A percentile compares a stretch with the other conserved stretches of the same genome.
Conservation (phyloP, 2,888 invertebrate species). For the Euplagia quadripunctaria region DNA sequence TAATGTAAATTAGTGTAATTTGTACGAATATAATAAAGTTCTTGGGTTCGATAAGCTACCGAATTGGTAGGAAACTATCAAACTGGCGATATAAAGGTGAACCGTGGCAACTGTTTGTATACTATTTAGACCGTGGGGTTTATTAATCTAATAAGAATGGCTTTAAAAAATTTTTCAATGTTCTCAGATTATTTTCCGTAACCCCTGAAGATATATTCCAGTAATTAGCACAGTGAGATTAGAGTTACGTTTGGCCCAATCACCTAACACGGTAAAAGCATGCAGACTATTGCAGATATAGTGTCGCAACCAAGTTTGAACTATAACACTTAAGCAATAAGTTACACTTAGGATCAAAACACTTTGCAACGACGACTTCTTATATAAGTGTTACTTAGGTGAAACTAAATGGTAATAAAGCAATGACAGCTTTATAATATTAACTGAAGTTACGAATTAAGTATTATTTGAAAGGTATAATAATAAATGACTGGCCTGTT, state of each 20-base stretch:
- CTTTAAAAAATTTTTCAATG: no score
- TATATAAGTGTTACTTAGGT: conserved; percentile 38
- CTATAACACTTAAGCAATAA: conserved; percentile 44
- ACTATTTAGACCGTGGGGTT: no score
- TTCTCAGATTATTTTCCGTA: no score
- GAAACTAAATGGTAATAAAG: conserved; percentile 29
- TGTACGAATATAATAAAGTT: no score
- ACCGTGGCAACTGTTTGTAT: no score
- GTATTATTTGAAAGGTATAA: neutral
- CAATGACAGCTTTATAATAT: neutral
- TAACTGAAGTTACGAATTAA: neutral
- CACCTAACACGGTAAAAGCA: conserved; percentile 22
- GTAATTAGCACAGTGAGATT: neutral
- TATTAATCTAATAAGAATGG: no score
- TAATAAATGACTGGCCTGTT: no score
- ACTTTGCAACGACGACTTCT: conserved; percentile 31
- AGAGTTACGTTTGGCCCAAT: conserved; percentile 21
- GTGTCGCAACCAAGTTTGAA: conserved; percentile 38
- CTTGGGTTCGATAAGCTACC: no score
- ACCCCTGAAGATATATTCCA: neutral
- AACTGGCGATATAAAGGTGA: no score
- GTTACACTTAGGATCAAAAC: conserved; percentile 32
- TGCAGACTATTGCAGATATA: conserved; percentile 6
- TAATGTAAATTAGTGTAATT: no score
- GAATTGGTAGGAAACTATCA: no score